Evolutionary conservation across 2,113 vertebrate genomes (phyloP), one percentile per base, ranked within the genome.

Genomic region (Myotis lucifugus): DNA sequence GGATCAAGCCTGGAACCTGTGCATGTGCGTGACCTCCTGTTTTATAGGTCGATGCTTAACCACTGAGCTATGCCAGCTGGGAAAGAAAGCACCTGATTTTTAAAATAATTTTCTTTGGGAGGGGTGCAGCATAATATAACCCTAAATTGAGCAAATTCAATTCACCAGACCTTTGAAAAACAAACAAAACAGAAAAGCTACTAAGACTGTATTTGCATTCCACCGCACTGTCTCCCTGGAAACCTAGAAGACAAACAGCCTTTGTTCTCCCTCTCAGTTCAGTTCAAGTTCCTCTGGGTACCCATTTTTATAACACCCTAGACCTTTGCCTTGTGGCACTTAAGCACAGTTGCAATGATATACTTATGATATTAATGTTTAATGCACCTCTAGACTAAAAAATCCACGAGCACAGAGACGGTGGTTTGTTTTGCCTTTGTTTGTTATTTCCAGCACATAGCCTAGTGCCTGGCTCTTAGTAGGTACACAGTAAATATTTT

Each of bases 111-210:
- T 91, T 79, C 27, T 70, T 66, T 90, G 17, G 18, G 27, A 10
- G n/a, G 13, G 1, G 15, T 25, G 13, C 6, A 78, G 54, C 29
- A 85, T 73, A 46, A 72, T 64, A 70, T 74, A 85, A 40, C 15
- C 87, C 59, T 82, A 93, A 94, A 42, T 11, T 4, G 48, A 94
- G 46, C 29, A 94, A 92, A 92, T 78, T 82, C 40, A 88, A 64
- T 84, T 23, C 8, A 12, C 1, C 13, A 92, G 56, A 84, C 8
- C 46, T 90, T 89, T 72, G 64, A 76, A 64, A 92, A 93, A 84
- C 19, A 90, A 92, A 83, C 29, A 61, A 87, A 95, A 83, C 46
- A 61, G 89, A 85, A 84, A 84, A 85, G 27, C 15, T 5, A 8
- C 46, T 56, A 85, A 56, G 29, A 70, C 48, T 72, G 93, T 54